Conservation (phyloP, 2,888 invertebrate genomes). For the Saturnia japonica region DNA sequence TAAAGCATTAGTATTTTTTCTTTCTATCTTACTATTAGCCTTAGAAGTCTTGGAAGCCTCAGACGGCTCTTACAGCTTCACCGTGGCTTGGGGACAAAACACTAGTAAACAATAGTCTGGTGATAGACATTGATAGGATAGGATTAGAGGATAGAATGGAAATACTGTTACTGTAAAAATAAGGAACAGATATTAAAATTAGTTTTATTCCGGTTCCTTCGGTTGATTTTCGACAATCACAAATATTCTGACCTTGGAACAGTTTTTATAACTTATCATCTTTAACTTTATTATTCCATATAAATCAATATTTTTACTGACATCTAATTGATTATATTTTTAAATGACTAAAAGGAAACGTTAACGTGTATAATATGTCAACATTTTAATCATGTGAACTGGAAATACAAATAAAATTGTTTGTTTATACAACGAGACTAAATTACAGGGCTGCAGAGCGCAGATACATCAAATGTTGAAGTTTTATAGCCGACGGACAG, state of each 20-base stretch:
- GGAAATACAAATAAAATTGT: conserved; percentile 67
- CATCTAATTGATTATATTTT: not conserved
- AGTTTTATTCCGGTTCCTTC: no score
- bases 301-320: not conserved
- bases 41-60: no score
- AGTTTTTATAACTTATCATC: not conserved
- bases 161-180: not conserved
- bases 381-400: conserved; percentile 53
- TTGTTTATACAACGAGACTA: conserved; percentile 66
- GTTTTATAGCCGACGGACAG: conserved; percentile 61
- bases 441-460: conserved; percentile 66
- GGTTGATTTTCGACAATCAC: not conserved
- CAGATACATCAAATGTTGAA: conserved; percentile 68
- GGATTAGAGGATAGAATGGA: not conserved
- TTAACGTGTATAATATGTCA: conserved; percentile 25
- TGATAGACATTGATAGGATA: no score
- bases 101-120: no score
- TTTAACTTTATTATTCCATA: not conserved
- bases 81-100: no score
- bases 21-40: no score
- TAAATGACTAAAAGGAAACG: conserved; percentile 8
- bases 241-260: not conserved
- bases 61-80: no score
- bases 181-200: no score
- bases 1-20: no score